Evolutionary conservation across 2,113 vertebrate genomes (phyloP).

Genomic region (Sceloporus undulatus): DNA sequence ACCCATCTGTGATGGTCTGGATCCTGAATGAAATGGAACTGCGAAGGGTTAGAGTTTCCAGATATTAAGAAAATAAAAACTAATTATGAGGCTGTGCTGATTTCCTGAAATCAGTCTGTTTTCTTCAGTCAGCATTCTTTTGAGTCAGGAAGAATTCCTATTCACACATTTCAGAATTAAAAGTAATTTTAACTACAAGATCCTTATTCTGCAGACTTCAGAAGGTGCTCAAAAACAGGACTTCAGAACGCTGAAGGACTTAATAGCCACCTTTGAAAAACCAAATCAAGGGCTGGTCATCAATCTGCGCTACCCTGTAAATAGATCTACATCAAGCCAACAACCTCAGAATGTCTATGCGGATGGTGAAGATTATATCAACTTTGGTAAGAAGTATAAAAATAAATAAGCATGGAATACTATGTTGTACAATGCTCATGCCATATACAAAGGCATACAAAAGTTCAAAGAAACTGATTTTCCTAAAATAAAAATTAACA

Average conservation of each 20-base stretch:
- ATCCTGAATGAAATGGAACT: background rate
- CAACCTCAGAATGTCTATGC: background rate
- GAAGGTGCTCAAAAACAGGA: conserved; percentile 57
- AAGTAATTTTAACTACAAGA: conserved; percentile 11
- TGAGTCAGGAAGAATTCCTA: background rate
- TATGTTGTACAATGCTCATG: background rate
- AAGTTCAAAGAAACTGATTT: too few species aligned
- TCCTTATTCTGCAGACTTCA: conserved; percentile 70
- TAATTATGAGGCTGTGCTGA: background rate
- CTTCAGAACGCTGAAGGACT: conserved; percentile 82
- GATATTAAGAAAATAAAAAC: background rate
- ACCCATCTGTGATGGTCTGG: background rate
- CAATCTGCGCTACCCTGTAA: conserved; percentile 78
- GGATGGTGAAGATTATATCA: conserved; percentile 17
- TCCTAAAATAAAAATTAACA: background rate
- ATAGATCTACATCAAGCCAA: conserved; percentile 44
- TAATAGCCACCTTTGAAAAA: conserved; percentile 81
- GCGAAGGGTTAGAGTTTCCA: background rate
- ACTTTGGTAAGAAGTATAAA: conserved; percentile 57
- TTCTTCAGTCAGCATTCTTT: background rate
- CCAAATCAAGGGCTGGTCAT: conserved; percentile 82
- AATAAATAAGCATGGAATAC: background rate
- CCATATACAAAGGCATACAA: background rate
- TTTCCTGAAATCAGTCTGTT: background rate
- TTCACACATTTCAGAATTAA: background rate